These are phyloP conservation scores for Sitta carolinensis DNA, from an alignment of 2,797 vertebrate species.

Conservation along the genomic window DNA sequence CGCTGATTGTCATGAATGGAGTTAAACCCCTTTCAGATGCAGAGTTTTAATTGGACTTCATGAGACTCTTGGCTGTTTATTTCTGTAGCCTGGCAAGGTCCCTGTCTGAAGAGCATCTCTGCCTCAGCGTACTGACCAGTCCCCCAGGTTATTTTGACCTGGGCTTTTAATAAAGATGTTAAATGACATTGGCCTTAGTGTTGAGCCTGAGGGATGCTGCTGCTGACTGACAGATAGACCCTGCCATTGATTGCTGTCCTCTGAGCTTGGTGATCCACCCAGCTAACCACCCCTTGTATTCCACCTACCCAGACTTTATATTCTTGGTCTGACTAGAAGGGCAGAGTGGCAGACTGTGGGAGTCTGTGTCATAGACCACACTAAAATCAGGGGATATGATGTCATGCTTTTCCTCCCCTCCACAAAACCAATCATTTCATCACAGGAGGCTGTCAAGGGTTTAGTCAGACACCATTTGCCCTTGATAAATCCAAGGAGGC, in stretches of 20 bases:
- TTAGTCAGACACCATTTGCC: background rate
- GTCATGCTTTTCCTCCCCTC: background rate
- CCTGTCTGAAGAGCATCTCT: background rate
- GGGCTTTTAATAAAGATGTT: background rate
- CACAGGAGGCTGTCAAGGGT: background rate
- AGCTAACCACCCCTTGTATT: background rate
- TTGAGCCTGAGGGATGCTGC: background rate
- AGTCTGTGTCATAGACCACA: background rate
- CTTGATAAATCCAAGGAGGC: background rate
- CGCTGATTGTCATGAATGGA: rapidly evolving
- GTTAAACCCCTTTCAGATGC: background rate
- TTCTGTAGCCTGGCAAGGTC: background rate
- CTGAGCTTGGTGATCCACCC: background rate
- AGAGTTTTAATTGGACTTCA: background rate
- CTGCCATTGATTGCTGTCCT: rapidly evolving
- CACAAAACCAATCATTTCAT: background rate
- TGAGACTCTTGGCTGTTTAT: background rate
- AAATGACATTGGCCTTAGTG: background rate
- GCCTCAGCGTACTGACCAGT: background rate
- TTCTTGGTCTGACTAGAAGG: background rate
- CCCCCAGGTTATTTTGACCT: background rate
- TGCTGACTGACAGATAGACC: background rate
- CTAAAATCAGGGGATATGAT: background rate
- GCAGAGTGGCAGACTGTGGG: background rate
- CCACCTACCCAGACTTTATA: background rate